These are phyloP conservation scores for Noctilio leporinus DNA, from an alignment of 2,113 vertebrate genomes.

Conservation along the genomic window DNA sequence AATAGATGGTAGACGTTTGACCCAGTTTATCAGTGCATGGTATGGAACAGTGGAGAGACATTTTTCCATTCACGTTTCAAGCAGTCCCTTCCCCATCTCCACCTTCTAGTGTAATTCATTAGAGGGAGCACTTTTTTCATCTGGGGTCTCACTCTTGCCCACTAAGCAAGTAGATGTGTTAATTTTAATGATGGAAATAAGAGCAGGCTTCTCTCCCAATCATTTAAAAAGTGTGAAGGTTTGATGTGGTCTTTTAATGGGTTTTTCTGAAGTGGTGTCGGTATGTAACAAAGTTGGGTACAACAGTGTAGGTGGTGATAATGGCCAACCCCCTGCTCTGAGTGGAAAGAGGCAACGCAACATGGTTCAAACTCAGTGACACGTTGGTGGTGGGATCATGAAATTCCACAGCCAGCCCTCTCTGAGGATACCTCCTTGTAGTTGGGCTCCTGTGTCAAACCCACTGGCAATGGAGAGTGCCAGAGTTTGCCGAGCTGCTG, in stretches of 20 bases:
- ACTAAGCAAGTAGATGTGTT: not conserved
- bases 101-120: not conserved
- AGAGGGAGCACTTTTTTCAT: not conserved
- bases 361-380: not conserved
- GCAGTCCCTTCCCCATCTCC: not conserved
- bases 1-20: conserved; percentile 19
- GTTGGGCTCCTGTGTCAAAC: conserved; percentile 50
- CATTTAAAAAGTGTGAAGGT: not conserved
- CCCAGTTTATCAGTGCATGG: conserved; percentile 20
- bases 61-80: not conserved
- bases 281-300: not conserved
- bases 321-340: not conserved
- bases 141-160: conserved; percentile 2
- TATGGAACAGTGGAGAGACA: not conserved
- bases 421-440: not conserved
- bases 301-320: not conserved
- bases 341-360: rapidly evolving
- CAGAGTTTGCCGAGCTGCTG: conserved; percentile 32
- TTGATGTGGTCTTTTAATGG: not conserved
- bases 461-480: conserved; percentile 47
- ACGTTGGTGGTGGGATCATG: not conserved
- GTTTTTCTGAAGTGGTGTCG: not conserved
- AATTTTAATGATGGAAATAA: not conserved
- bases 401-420: conserved; percentile 21
- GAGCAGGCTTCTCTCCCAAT: not conserved